Conservation (phyloP, 2,888 invertebrate genomes). For the Ennomos erosarius region DNA sequence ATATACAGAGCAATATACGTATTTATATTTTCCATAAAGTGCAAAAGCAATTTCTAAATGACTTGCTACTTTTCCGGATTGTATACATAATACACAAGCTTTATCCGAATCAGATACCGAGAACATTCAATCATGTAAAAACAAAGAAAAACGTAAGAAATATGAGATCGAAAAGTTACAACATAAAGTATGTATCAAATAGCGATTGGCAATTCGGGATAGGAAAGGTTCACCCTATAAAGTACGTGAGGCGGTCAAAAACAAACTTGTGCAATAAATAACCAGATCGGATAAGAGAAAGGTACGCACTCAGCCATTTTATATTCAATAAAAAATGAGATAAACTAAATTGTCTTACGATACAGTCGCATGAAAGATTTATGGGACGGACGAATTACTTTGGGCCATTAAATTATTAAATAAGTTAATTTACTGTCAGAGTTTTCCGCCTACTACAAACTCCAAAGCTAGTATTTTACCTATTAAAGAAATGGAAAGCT, state of each 20-base stretch:
- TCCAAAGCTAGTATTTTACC: not conserved
- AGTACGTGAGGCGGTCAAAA: slow-evolving; percentile 84
- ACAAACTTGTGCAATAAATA: slow-evolving; percentile 84
- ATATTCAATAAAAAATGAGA: slow-evolving; percentile 83
- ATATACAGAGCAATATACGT: slow-evolving; percentile 6
- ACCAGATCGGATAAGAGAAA: slow-evolving; percentile 81
- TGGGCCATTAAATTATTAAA: slow-evolving; percentile 29
- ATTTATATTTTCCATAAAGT: slow-evolving; percentile 19
- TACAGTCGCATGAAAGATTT: slow-evolving; percentile 68
- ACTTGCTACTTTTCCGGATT: slow-evolving; percentile 35
- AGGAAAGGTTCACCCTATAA: slow-evolving; percentile 81
- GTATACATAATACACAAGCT: slow-evolving; percentile 40
- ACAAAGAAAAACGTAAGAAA: slow-evolving; percentile 65
- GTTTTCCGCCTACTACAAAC: slow-evolving; percentile 6
- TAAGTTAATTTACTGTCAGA: slow-evolving; percentile 24
- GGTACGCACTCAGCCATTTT: slow-evolving; percentile 79
- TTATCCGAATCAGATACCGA: slow-evolving; percentile 38
- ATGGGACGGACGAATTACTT: slow-evolving; percentile 45
- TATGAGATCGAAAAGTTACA: slow-evolving; percentile 76
- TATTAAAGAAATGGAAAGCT: slow-evolving; percentile 3
- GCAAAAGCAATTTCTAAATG: slow-evolving; percentile 27
- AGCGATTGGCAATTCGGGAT: slow-evolving; percentile 82
- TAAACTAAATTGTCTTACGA: slow-evolving; percentile 76
- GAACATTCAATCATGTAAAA: slow-evolving; percentile 55
- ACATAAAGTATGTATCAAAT: slow-evolving; percentile 80